A percentile compares a stretch with the other conserved stretches of the same genome.
Conservation (phyloP, 2,113 vertebrate species). For the Hypanus sabinus region DNA sequence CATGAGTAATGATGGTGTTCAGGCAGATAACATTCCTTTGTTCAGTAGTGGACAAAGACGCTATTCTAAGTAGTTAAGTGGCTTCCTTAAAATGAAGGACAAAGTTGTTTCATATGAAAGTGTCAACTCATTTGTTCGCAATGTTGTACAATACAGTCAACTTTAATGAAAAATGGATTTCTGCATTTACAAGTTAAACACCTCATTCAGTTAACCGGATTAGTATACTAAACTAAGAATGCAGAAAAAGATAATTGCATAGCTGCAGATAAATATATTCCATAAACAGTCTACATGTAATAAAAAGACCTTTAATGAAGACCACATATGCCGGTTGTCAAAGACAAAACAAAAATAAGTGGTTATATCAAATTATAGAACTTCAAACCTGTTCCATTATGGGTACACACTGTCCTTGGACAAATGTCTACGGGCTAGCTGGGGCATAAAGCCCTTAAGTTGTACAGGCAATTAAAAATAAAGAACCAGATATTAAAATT, state of each 20-base stretch:
- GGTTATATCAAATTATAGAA: neutral
- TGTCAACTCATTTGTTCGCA: neutral
- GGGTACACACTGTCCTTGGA: neutral
- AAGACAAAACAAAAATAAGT: neutral
- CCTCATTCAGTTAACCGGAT: neutral
- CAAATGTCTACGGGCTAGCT: neutral
- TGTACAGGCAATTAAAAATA: neutral
- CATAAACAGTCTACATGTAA: neutral
- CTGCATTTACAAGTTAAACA: neutral
- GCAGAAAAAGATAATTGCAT: neutral
- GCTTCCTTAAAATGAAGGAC: neutral
- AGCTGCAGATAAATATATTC: neutral
- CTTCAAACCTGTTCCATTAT: neutral
- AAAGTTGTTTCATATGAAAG: neutral
- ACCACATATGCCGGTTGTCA: neutral
- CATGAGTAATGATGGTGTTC: neutral
- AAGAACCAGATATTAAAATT: neutral
- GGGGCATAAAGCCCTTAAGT: neutral
- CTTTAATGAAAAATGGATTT: neutral
- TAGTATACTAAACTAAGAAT: neutral
- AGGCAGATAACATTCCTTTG: neutral
- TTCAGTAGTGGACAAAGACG: neutral
- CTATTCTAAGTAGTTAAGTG: neutral
- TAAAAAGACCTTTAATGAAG: neutral
- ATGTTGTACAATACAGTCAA: neutral